phyloP scores from a whole-genome alignment of 2,113 vertebrate genomes.

The Taurulus bubalis region DNA sequence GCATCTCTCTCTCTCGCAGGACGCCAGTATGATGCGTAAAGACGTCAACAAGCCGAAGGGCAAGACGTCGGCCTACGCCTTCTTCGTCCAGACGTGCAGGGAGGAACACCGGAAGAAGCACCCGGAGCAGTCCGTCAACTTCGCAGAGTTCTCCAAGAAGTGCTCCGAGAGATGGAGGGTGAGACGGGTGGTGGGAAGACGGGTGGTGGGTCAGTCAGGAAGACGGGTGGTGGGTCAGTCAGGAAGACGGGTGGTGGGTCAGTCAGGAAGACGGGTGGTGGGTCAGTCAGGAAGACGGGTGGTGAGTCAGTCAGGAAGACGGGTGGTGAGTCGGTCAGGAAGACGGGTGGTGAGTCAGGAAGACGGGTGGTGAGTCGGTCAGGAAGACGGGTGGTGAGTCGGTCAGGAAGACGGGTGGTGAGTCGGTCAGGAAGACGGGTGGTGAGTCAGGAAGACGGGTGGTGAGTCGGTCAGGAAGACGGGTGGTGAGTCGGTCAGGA shows the following conservation, averaged over 20 bases:
- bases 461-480: too few relatives aligned
- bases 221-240: neutral
- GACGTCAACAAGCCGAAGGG: conserved; percentile 95
- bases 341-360: too few relatives aligned
- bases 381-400: too few relatives aligned
- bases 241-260: neutral
- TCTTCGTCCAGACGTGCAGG: conserved; percentile 94
- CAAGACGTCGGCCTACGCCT: conserved; percentile 96
- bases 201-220: neutral
- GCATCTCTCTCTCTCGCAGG: conserved; percentile 11
- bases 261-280: neutral
- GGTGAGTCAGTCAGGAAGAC: too few relatives aligned
- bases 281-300: neutral
- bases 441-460: too few relatives aligned
- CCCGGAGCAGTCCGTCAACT: conserved; percentile 92
- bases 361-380: too few relatives aligned
- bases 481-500: too few relatives aligned
- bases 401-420: too few relatives aligned
- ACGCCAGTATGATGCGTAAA: conserved; percentile 88
- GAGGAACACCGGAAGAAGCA: conserved; percentile 96
- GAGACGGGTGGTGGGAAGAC: neutral
- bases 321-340: too few relatives aligned
- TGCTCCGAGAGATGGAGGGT: conserved; percentile 97
- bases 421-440: too few relatives aligned
- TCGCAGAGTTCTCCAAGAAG: conserved; percentile 95